A percentile compares a stretch with the other conserved stretches of the same genome.
Evolutionary conservation across 2,797 vertebrate genomes (phyloP).

Genomic region (Heliangelus exortis): DNA sequence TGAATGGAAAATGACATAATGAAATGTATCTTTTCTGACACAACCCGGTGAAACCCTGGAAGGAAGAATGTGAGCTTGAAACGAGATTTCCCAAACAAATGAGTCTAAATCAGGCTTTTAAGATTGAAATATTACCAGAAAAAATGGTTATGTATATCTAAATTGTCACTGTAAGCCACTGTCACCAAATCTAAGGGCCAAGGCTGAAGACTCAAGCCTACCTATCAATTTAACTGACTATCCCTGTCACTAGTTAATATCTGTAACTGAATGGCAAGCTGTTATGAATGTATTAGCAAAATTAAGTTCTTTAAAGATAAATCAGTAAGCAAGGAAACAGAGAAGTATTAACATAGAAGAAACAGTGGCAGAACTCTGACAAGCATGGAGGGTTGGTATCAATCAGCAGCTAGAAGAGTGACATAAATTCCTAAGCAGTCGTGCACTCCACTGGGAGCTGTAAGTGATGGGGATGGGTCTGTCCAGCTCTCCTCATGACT

Average conservation of each 20-base stretch:
- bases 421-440: not conserved
- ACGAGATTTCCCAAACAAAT: not conserved
- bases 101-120: not conserved
- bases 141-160: not conserved
- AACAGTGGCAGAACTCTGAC: not conserved
- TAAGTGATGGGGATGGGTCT: fast-evolving
- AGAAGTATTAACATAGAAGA: not conserved
- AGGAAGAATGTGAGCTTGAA: not conserved
- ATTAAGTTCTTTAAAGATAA: not conserved
- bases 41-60: not conserved
- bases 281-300: not conserved
- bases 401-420: not conserved
- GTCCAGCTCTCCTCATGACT: not conserved
- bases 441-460: not conserved
- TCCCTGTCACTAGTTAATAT: not conserved
- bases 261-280: not conserved
- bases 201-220: not conserved
- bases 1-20: not conserved
- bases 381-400: not conserved
- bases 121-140: not conserved
- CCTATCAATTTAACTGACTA: not conserved
- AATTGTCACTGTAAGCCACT: not conserved
- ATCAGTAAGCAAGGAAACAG: not conserved
- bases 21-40: not conserved
- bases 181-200: not conserved